Evolutionary conservation across 2,888 invertebrate genomes (phyloP).

Genomic region (Poecilobothrus nobilitatus): DNA sequence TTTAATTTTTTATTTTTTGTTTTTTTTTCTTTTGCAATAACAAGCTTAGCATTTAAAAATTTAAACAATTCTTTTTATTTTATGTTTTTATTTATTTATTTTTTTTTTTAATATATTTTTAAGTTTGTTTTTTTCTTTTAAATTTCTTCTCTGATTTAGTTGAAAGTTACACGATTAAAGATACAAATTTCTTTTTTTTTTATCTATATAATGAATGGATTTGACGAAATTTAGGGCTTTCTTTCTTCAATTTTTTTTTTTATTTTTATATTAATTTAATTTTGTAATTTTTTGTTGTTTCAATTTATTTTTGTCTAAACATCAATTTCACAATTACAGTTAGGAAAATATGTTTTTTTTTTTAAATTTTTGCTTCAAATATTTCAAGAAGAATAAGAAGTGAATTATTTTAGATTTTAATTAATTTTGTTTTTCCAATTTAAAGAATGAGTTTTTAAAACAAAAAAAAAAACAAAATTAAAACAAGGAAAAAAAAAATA

Average conservation of each 20-base stretch:
- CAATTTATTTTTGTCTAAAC: no score
- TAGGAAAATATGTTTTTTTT: no score
- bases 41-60: background rate
- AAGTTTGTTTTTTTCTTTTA: no score
- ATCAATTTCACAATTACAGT: no score
- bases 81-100: background rate
- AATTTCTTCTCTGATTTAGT: background rate
- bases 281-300: background rate
- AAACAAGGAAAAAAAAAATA: no score
- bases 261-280: background rate
- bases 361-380: no score
- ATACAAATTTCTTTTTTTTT: background rate
- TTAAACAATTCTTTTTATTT: background rate
- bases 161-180: background rate
- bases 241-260: background rate
- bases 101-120: background rate
- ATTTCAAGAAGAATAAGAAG: no score
- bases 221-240: background rate
- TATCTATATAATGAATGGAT: background rate
- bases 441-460: no score
- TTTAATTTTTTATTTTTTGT: background rate
- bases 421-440: no score
- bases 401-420: no score
- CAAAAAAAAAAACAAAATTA: no score
- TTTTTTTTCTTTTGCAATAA: background rate